Base-by-base conservation (phyloP, 2,797 vertebrate genomes). In the Martes flavigula region DNA sequence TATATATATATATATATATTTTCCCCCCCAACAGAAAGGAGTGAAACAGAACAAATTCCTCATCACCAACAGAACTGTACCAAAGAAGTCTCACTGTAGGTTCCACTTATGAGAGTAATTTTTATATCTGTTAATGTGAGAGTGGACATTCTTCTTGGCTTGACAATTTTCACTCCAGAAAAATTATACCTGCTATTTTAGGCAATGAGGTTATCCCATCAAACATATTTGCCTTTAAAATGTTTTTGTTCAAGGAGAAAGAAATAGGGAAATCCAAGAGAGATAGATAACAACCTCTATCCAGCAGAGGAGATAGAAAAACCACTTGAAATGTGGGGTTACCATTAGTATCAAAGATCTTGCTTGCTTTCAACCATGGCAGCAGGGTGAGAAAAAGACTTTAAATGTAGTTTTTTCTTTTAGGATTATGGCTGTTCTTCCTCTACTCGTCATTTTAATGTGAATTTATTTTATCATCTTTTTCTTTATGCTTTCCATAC, bases 51-150 rank as follows among this genome's bases (percentile, higher is more conserved):
- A 83, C 15, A 86, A 91, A 78, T 93, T 84, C 35, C 12, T 93
- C 23, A 66, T 60, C 27, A 78, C 92, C 7, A 91, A 21, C 0
- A 87, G 78, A 92, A 68, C 1, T 96, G 48, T 35, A 86, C 13
- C 1, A 5, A 93, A 89, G 23, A 93, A 56, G 73, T 20, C 4
- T 95, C 75, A 87, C 1, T n/a, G 11, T 27, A 90, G 54, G 82
- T 54, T 87, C 6, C 11, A 62, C n/a, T 90, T 97, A 89, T 91
- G 32, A 97, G 90, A 96, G 91, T 51, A 81, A 66, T 56, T 90
- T 95, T 85, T 96, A 11, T n/a, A 70, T 75, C 64, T 94, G n/a
- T 81, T 43, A 90, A 40, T 51, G 56, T 81, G 54, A 86, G 21
- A 87, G 10, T 25, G 87, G 51, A 90, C 85, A 68, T 87, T 95